Base-by-base conservation (phyloP, 1,140 invertebrate genomes). In the Mercenaria mercenaria region DNA sequence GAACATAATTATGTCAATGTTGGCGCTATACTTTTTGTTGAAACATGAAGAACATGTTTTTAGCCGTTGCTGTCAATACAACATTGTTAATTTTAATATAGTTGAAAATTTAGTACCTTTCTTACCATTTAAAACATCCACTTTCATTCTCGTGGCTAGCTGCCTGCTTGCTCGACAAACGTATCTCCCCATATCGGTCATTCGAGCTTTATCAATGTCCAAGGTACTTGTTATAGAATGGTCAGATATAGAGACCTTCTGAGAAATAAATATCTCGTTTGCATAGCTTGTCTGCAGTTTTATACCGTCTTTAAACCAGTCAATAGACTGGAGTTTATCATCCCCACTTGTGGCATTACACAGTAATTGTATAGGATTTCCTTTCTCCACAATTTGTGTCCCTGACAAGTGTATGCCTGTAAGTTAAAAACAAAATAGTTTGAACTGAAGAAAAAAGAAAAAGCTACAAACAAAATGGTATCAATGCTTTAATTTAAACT, bases 261-360 rank as follows among this genome's bases (percentile, higher is more conserved):
- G 80, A 8, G 72, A 61, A 20, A 89, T 84, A 39, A 72, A 83
- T 20, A 89, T 74, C 39, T 87, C 23, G 13, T 72, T 85, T 56
- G 41, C 69, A 76, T 85, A 85, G 23, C 69, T 74, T 32, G 85
- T 79, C 56, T 88, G 85, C 23, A 89, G 26, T 29, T 26, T 39
- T 32, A n/a, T 76, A 23, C 93, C 93, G 76, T 93, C 93, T 81
- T 93, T 93, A 82, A 94, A 94, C 93, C 93, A 94, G 91, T 93
- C 91, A 50, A 93, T 39, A 59, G 91, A 86, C 59, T 92, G 90
- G 8, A 92, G 93, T 11, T 91, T 87, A 32, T 88, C 41, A 37
- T 81, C 74, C 0, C 56, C 20, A 43, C 79, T 39, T 0, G 91
- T 90, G 18, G 92, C 90, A 82, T 94, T 94, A 87, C 93, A 94